phyloP scores from a whole-genome alignment of 2,888 invertebrate genomes.

The Trichopria drosophilae region DNA sequence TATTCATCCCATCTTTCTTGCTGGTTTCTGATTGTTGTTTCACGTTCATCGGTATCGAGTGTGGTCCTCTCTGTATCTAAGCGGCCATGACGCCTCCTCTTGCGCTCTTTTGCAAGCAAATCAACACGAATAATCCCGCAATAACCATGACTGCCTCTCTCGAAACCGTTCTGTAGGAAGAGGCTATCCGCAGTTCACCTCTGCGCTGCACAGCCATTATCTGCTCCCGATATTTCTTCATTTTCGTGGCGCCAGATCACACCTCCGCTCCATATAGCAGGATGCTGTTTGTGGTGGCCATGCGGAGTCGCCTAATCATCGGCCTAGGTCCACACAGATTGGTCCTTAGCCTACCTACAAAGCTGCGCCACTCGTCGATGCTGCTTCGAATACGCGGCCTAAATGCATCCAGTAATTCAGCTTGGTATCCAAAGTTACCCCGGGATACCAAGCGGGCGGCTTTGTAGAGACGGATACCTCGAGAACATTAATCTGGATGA shows the following conservation, averaged over 20 bases:
- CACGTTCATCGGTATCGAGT: not conserved
- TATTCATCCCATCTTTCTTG: not conserved
- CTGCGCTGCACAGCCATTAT: constrained; percentile 1
- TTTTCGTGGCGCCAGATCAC: not conserved
- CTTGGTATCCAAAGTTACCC: too few species aligned
- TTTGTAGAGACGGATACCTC: too few species aligned
- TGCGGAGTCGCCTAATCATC: too few species aligned
- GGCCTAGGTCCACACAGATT: too few species aligned
- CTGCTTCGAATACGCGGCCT: too few species aligned
- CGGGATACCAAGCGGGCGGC: too few species aligned
- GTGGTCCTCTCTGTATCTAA: not conserved
- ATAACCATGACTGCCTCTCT: not conserved
- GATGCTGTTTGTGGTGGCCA: too few species aligned
- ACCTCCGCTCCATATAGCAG: not conserved
- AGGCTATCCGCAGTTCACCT: not conserved
- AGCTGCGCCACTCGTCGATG: too few species aligned
- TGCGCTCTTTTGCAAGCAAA: not conserved
- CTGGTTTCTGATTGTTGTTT: not conserved
- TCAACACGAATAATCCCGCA: too few species aligned
- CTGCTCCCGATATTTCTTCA: not conserved
- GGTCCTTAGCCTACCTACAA: too few species aligned
- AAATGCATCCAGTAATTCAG: too few species aligned
- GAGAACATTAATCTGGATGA: too few species aligned
- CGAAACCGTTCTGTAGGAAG: not conserved
- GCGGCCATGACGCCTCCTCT: not conserved